These are phyloP conservation scores for Cyanoliseus patagonus DNA, from an alignment of 2,113 vertebrate species.

Conservation along the genomic window DNA sequence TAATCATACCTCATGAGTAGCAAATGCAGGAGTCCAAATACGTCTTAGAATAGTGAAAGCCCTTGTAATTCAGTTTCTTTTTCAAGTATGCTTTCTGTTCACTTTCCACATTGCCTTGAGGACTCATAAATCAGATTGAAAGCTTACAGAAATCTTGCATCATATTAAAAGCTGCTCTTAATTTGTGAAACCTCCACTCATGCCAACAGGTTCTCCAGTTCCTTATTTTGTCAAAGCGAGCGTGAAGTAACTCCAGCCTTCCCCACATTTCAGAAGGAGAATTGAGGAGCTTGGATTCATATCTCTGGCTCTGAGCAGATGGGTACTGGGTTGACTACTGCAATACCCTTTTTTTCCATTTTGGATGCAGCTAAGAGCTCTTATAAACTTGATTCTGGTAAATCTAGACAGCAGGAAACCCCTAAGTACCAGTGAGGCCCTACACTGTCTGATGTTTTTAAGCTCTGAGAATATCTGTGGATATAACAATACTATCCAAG, in stretches of 20 bases:
- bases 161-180: not conserved
- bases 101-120: not conserved
- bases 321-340: not conserved
- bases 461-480: not conserved
- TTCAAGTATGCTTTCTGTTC: not conserved
- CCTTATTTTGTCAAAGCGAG: not conserved
- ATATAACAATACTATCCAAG: not conserved
- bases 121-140: conserved; percentile 39
- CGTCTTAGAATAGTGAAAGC: not conserved
- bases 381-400: not conserved
- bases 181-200: not conserved
- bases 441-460: not conserved
- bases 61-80: conserved; percentile 6
- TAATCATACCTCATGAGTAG: not conserved
- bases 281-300: not conserved
- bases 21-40: not conserved
- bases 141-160: conserved; percentile 16
- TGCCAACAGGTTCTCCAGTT: not conserved
- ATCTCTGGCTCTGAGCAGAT: not conserved
- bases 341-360: not conserved
- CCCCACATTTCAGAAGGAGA: not conserved
- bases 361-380: not conserved
- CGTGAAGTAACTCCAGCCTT: not conserved
- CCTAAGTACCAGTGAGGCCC: not conserved
- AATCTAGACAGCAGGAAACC: not conserved